Evolutionary conservation across 2,113 vertebrate genomes (phyloP).

Genomic region (Bagarius yarrelli): DNA sequence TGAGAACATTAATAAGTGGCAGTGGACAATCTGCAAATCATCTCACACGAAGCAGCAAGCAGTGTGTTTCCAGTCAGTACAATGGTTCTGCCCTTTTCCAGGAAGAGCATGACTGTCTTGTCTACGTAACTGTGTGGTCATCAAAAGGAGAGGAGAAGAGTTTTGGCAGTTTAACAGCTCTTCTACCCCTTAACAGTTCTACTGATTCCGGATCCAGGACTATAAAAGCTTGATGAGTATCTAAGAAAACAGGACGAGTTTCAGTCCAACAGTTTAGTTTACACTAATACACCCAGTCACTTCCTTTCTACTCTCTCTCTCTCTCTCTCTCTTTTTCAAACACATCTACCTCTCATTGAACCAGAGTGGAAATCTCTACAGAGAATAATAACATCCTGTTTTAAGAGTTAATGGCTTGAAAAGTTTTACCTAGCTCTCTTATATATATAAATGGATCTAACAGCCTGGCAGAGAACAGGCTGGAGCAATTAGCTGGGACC

Average conservation of each 20-base stretch:
- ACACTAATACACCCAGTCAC: not conserved
- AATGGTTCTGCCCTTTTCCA: slow-evolving; percentile 58
- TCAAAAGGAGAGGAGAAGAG: slow-evolving; percentile 28
- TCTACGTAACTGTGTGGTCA: slow-evolving; percentile 53
- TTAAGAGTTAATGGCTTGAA: slow-evolving; percentile 8
- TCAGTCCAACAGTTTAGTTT: not conserved
- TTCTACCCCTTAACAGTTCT: not conserved
- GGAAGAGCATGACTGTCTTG: slow-evolving; percentile 53
- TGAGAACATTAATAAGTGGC: not conserved
- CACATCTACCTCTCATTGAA: slow-evolving; percentile 10
- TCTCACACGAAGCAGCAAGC: slow-evolving; percentile 49
- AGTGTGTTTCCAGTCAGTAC: slow-evolving; percentile 43
- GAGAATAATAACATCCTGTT: slow-evolving; percentile 32
- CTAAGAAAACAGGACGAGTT: not conserved
- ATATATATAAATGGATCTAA: slow-evolving; percentile 5
- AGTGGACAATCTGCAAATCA: slow-evolving; percentile 16
- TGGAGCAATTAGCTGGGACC: slow-evolving; percentile 14
- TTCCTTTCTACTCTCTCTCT: too few relatives aligned
- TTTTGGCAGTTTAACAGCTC: not conserved
- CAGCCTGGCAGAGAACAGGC: slow-evolving; percentile 18
- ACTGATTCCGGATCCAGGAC: not conserved
- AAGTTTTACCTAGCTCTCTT: slow-evolving; percentile 1
- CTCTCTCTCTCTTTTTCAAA: not conserved
- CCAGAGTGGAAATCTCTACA: not conserved
- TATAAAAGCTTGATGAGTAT: not conserved